Evolutionary conservation across 2,113 vertebrate genomes (phyloP), one percentile per base, ranked within the genome.

Genomic region (Anhinga anhinga): DNA sequence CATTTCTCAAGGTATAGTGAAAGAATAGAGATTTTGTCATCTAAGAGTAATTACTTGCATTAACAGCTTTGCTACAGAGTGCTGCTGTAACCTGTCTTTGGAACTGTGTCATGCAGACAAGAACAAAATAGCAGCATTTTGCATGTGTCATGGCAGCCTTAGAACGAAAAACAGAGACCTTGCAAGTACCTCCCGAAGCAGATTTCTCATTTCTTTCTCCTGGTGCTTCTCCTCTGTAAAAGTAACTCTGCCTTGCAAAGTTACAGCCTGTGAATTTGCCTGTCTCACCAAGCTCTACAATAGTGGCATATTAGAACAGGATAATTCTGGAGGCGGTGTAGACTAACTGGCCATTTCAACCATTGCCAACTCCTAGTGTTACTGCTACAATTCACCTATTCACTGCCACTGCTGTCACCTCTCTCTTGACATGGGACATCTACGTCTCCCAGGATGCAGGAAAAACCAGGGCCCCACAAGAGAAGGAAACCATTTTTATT

Each of bases 1-100:
- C 30, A 82, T 91, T 97, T 97, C 93, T 97, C 47, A 96, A 97
- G 47, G 40, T 96, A 94, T 73, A 90, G 55, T 91, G 62, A 95
- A 96, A 94, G 62, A 95, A 89, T n/a, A 63, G 76, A 94, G 82
- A 93, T 95, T 90, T 86, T 95, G 81, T 95, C 58, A 69, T 53
- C 78, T 96, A 73, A 94, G 53, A 96, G 71, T 88, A 93, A 97
- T 96, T 97, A 80, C 52, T 90, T 95, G 66, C 73, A 72, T 93
- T 96, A 95, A 86, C 56, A 93, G 40, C 20, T 97, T 93, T 82
- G 80, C 52, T 93, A 32, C 27, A 58, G 67, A 80, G 30, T 90
- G 40, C 73, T 82, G 32, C 65, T 69, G 76, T 88, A 93, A 69
- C 71, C n/a, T 78, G 5, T 58, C 53, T 87, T 50, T 81, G 73